Conservation (phyloP, 2,888 invertebrate species). For the Heliconius ismenius region DNA sequence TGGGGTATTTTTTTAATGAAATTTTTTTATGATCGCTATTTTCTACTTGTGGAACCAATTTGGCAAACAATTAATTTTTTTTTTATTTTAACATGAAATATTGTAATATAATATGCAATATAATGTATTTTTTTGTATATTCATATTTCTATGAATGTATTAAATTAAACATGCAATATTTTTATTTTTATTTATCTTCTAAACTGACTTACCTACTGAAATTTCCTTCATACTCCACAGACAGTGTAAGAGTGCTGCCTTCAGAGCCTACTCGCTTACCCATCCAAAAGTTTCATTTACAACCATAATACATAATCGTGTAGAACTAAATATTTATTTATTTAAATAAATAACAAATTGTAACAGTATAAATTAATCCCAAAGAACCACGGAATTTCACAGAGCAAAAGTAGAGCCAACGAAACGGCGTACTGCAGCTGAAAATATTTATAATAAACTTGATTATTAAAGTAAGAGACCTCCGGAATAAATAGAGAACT, state of each 20-base stretch:
- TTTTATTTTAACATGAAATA: no score
- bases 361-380: not conserved
- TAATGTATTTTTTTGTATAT: no score
- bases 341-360: not conserved
- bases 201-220: not conserved
- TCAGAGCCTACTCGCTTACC: not conserved
- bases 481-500: constrained; percentile 28
- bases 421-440: not conserved
- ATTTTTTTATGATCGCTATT: not conserved
- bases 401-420: not conserved
- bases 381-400: not conserved
- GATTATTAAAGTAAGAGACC: constrained; percentile 24
- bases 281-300: not conserved
- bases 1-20: not conserved
- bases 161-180: no score
- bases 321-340: not conserved
- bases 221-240: not conserved
- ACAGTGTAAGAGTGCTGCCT: no score
- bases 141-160: no score
- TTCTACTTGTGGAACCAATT: no score
- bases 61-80: no score
- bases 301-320: not conserved
- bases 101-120: no score
- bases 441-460: constrained; percentile 4
- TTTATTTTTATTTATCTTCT: not conserved